Evolutionary conservation across 2,888 invertebrate genomes (phyloP).

Genomic region (Hirtodrosophila duncani): DNA sequence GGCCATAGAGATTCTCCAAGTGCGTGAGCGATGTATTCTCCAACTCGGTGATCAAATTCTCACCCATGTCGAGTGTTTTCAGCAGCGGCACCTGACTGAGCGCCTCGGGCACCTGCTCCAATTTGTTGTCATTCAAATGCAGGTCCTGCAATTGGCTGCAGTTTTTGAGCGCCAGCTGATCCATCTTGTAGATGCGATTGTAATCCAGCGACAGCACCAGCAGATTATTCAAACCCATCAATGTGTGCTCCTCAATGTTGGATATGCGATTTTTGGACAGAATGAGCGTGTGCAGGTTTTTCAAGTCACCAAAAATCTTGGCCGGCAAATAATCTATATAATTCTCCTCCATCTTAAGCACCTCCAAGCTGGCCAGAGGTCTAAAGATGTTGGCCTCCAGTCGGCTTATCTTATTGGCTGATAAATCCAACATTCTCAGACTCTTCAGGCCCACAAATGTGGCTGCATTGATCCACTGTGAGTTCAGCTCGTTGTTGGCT

Average conservation of each 20-base stretch:
- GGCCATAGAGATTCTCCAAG: constrained; percentile 90
- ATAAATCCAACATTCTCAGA: constrained; percentile 90
- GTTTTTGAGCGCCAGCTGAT: constrained; percentile 91
- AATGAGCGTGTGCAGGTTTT: constrained; percentile 92
- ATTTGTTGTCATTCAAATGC: constrained; percentile 91
- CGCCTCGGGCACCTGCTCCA: constrained; percentile 88
- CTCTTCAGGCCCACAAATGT: constrained; percentile 93
- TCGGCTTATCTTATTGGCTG: constrained; percentile 90
- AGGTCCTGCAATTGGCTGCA: constrained; percentile 93
- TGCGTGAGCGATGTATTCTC: constrained; percentile 90
- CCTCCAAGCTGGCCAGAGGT: constrained; percentile 89
- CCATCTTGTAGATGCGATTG: constrained; percentile 89
- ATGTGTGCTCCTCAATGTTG: constrained; percentile 88
- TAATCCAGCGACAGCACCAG: constrained; percentile 90
- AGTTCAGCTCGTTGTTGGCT: constrained; percentile 90
- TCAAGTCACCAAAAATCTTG: constrained; percentile 91
- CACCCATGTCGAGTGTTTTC: constrained; percentile 92
- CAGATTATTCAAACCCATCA: constrained; percentile 91
- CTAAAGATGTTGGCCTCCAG: constrained; percentile 90
- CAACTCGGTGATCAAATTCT: constrained; percentile 90
- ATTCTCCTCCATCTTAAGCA: constrained; percentile 91
- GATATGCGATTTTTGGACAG: constrained; percentile 91
- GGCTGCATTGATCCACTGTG: constrained; percentile 90
- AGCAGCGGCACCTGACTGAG: constrained; percentile 90
- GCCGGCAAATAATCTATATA: constrained; percentile 89